Percentiles rank a stretch among this genome's conserved stretches.
Conservation (phyloP, 2,888 invertebrate species). For the Cenopis cana region DNA sequence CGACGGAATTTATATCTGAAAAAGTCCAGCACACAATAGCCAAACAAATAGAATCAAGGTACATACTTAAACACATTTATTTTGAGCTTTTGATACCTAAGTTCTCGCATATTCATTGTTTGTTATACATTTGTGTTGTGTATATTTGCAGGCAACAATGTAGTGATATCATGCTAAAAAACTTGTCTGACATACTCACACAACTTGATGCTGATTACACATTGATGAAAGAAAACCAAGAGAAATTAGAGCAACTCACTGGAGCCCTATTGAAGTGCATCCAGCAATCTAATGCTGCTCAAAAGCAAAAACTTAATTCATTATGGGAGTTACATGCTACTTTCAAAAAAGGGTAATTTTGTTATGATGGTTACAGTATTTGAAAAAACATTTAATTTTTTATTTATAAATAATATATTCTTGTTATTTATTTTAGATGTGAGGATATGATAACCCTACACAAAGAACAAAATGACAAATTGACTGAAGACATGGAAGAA, state of each 20-base stretch:
- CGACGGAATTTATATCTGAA: constrained; percentile 61
- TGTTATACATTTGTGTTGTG: constrained; percentile 14
- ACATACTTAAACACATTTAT: constrained; percentile 32
- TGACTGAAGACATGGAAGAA: constrained; percentile 69
- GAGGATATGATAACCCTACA: constrained; percentile 68
- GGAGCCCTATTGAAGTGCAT: constrained; percentile 68
- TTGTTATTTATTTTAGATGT: constrained; percentile 56
- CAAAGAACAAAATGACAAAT: constrained; percentile 62
- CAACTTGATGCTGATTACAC: constrained; percentile 68
- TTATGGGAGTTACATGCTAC: constrained; percentile 65
- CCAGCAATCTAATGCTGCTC: constrained; percentile 67
- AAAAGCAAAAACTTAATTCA: constrained; percentile 67
- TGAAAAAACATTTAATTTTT: neutral
- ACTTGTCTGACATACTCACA: constrained; percentile 61
- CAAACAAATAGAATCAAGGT: constrained; percentile 69
- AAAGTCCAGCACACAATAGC: constrained; percentile 68
- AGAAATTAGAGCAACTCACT: constrained; percentile 70
- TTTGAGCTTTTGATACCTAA: constrained; percentile 20
- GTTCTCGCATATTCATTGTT: neutral
- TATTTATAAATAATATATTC: constrained; percentile 25
- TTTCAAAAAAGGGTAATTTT: constrained; percentile 68
- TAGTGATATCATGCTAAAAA: constrained; percentile 62
- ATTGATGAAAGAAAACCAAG: constrained; percentile 72
- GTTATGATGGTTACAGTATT: neutral
- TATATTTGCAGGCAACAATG: constrained; percentile 64